Evolutionary conservation across 1,140 invertebrate species (phyloP), one percentile per base, ranked within the genome.

Genomic region (Globodera rostochiensis): DNA sequence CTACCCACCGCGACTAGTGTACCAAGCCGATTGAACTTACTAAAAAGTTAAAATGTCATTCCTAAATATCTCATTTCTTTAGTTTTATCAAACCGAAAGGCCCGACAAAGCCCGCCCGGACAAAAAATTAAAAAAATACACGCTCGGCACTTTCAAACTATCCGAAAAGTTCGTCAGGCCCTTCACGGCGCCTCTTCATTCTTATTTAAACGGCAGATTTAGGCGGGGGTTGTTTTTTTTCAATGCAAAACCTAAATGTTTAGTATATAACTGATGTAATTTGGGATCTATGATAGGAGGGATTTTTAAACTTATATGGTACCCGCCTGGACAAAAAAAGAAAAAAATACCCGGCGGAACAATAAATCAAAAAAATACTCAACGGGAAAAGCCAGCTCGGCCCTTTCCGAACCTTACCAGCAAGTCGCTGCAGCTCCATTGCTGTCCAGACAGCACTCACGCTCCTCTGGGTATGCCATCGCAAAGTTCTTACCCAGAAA

Each of bases 21-120:
- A 19, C 84, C 84, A 45, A 86, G 60, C 21, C 84, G 83, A 76
- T 84, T 84, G 64, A 86, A 84, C 70, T 86, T 84, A 53, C 84
- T 84, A 74, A 60, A 79, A 81, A 60, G 66, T 15, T 82, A 36
- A 36, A 36, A 36, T 36, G 25, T 36, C 2, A 36, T 36, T 36
- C 36, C 36, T 36, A 36, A 36, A 25, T 25, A 25, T 0, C 0
- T 36, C 1, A 1, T 36, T 36, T 36, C 36, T 36, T 36, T 36
- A 36, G 25, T 36, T 36, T 36, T 36, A 36, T 36, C 36, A 1
- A 36, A 36, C 36, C 36, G 36, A 36, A 36, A 36, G 0, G 25
- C 25, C 25, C 25, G 25, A 36, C 25, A 36, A 36, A 36, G 25
- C 25, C 25, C 25, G 25, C 25, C 82, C 57, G 74, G 46, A 15